Conservation (phyloP, 2,888 invertebrate genomes). For the Drosophila peninsularis region DNA sequence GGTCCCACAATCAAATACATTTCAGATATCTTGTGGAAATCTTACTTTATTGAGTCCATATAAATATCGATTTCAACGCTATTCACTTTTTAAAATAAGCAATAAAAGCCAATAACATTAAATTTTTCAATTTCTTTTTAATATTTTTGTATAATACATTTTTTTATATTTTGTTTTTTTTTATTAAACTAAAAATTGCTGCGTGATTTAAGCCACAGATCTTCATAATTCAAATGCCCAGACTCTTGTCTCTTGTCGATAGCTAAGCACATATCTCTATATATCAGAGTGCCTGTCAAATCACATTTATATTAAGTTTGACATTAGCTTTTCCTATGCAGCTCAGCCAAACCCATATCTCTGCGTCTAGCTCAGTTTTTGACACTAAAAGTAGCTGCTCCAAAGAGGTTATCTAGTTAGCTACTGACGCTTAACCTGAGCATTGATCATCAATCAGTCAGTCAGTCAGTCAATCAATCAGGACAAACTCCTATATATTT, state of each 20-base stretch:
- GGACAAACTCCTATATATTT: not conserved
- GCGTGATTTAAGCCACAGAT: not conserved
- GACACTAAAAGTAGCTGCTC: no score
- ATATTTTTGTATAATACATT: slow-evolving; percentile 4
- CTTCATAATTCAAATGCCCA: not conserved
- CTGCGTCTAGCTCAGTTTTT: no score
- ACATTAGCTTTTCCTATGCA: not conserved
- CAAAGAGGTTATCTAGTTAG: not conserved
- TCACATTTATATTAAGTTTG: slow-evolving; percentile 1
- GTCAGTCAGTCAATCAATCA: slow-evolving; percentile 9
- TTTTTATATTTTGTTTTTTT: not conserved
- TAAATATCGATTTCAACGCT: no score
- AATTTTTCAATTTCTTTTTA: slow-evolving; percentile 1
- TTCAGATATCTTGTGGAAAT: not conserved
- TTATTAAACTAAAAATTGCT: slow-evolving; percentile 2
- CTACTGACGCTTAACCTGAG: not conserved
- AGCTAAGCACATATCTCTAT: not conserved
- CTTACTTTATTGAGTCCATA: no score
- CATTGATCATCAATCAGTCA: slow-evolving; percentile 5
- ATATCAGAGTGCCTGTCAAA: not conserved
- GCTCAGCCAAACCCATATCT: not conserved
- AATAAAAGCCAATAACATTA: not conserved
- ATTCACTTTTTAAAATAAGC: no score
- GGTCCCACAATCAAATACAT: not conserved
- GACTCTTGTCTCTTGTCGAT: not conserved